Base-by-base conservation (phyloP, 2,797 vertebrate genomes). In the Dermochelys coriacea region DNA sequence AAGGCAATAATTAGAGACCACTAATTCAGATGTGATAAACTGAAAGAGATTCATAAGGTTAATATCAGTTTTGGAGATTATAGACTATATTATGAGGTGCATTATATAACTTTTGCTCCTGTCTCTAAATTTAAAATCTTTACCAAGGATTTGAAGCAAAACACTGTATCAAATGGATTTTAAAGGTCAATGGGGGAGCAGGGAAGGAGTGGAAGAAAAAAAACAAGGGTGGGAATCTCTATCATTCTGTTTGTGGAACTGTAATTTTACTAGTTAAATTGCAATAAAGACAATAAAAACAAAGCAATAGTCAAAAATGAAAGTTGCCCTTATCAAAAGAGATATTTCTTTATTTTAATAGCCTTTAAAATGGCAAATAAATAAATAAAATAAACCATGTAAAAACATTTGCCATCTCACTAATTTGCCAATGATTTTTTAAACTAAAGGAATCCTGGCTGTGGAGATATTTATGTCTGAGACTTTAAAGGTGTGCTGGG, bases 221-320 rank as follows among this genome's bases (percentile, higher is more conserved):
- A 31, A 1, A 3, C 10, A 14, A 11, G 15, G 8, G 49, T 61
- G 5, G 3, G 1, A 31, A 59, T 87, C 89, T 92, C 14, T 85
- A 68, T 96, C 31, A 21, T 82, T 94, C 80, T 96, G 7, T 95
- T 97, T 90, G 88, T 94, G 50, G 12, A 90, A 79, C 68, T 94
- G 82, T 94, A 96, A 90, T 92, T 96, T 97, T 97, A 86, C 89
- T 91, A 96, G 95, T 97, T 98, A 96, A 97, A 96, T 68, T 93
- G 87, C 71, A 95, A 90, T 95, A 94, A 97, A 97, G 82, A 93
- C 47, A 94, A 96, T 97, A 96, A 98, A 97, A 97, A 59, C 37
- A 97, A 96, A 75, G 25, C 16, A 8, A 68, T 84, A 97, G 89
- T 96, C 89, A 82, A 97, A 97, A 98, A 97, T 86, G 55, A 96